Conservation (phyloP, 2,113 vertebrate species). For the Syngnathus scovelli region DNA sequence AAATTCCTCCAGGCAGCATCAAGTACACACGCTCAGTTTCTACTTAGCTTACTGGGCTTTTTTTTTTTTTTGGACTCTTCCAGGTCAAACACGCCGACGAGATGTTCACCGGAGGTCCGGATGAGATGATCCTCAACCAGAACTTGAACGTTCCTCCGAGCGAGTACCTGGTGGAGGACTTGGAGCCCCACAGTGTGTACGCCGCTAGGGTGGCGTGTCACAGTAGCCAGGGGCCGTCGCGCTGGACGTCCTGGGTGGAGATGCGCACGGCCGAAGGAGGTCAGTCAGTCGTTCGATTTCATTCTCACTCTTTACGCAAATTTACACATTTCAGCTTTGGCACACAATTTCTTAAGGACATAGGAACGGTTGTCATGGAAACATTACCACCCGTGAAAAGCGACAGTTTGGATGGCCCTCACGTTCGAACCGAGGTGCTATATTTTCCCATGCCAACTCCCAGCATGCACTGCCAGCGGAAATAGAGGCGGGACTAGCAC, state of each 20-base stretch:
- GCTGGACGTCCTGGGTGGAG: constrained; percentile 78
- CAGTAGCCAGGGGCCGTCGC: constrained; percentile 76
- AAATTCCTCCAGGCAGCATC: not conserved
- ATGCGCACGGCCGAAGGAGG: constrained; percentile 74
- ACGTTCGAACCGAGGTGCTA: not conserved
- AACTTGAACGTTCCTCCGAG: constrained; percentile 70
- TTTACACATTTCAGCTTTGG: no score
- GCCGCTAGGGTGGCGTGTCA: constrained; percentile 76
- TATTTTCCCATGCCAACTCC: not conserved
- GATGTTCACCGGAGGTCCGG: constrained; percentile 14
- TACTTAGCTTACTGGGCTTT: no score
- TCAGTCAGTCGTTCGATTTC: constrained; percentile 28
- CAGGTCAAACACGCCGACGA: constrained; percentile 50
- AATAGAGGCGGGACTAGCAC: not conserved
- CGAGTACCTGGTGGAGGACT: constrained; percentile 59
- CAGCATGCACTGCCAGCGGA: not conserved
- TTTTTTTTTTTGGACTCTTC: not conserved
- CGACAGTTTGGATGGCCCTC: not conserved
- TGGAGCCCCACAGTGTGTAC: constrained; percentile 73
- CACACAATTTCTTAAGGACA: not conserved
- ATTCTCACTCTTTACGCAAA: no score
- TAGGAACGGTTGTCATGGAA: not conserved
- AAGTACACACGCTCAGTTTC: not conserved
- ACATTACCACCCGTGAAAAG: not conserved
- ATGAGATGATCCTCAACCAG: constrained; percentile 65